Conservation (phyloP, 2,888 invertebrate species). For the Bruchidius siliquastri region DNA sequence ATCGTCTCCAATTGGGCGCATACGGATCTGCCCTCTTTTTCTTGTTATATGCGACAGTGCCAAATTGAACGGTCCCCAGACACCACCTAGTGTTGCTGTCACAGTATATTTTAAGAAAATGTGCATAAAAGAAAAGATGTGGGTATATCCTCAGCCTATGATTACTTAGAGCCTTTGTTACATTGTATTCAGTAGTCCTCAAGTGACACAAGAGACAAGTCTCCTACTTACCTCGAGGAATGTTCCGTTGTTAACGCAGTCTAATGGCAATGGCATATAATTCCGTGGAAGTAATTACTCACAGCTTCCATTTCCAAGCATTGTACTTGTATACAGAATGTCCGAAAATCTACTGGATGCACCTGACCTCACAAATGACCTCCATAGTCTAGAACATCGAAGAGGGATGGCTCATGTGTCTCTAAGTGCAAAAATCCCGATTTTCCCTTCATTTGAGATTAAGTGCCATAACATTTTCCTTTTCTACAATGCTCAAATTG, state of each 20-base stretch:
- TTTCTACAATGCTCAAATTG: too few relatives aligned
- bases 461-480: too few relatives aligned
- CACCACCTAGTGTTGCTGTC: not conserved
- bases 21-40: not conserved
- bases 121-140: not conserved
- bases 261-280: not conserved
- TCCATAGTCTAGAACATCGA: too few relatives aligned
- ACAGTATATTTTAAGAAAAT: not conserved
- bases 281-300: not conserved
- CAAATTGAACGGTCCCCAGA: not conserved
- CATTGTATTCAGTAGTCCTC: not conserved
- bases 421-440: too few relatives aligned
- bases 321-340: too few relatives aligned
- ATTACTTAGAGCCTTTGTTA: not conserved
- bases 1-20: not conserved
- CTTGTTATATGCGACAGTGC: not conserved
- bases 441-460: too few relatives aligned
- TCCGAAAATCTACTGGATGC: too few relatives aligned
- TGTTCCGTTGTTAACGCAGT: not conserved
- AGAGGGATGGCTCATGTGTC: too few relatives aligned
- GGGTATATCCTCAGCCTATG: not conserved
- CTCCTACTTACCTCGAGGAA: not conserved
- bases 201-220: not conserved
- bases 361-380: too few relatives aligned
- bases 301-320: too few relatives aligned